Evolutionary conservation across 2,888 invertebrate genomes (phyloP).

Genomic region (Seira musarum): DNA sequence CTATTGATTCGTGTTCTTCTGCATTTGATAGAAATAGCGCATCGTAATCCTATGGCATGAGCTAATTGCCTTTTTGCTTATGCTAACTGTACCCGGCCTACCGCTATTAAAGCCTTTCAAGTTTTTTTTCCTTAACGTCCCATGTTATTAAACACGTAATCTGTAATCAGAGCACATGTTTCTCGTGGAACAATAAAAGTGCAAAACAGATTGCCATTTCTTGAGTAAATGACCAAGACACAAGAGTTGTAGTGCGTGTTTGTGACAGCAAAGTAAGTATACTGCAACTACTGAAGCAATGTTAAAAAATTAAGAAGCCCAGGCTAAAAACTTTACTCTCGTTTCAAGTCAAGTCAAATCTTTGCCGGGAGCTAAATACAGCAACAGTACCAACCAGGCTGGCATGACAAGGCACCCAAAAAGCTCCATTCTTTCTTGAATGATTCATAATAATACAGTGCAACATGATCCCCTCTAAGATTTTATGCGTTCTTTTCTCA

Average conservation of each 20-base stretch:
- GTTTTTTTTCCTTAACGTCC: too few species aligned
- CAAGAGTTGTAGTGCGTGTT: conserved; percentile 5
- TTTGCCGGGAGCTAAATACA: background rate
- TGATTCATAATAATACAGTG: too few species aligned
- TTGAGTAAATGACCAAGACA: too few species aligned
- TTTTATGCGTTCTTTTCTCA: too few species aligned
- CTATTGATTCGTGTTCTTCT: conserved; percentile 4
- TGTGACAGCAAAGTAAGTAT: background rate
- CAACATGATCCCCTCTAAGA: too few species aligned
- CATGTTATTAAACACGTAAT: conserved; percentile 47
- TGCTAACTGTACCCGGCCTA: background rate
- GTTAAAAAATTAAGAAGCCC: background rate
- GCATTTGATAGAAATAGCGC: background rate
- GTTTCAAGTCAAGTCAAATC: conserved; percentile 2
- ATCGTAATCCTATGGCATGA: conserved; percentile 38
- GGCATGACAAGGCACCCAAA: too few species aligned
- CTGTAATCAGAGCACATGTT: conserved; percentile 29
- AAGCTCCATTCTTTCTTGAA: too few species aligned
- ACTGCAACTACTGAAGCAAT: background rate
- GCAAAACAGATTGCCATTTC: conserved; percentile 33
- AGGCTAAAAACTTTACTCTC: conserved; percentile 17
- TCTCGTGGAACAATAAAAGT: conserved; percentile 17
- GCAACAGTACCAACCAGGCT: too few species aligned
- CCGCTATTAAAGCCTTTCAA: too few species aligned
- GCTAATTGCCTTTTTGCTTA: conserved; percentile 41